These are phyloP conservation scores for Drosophila ercepeae DNA, from an alignment of 1,140 invertebrate genomes.

Conservation along the genomic window DNA sequence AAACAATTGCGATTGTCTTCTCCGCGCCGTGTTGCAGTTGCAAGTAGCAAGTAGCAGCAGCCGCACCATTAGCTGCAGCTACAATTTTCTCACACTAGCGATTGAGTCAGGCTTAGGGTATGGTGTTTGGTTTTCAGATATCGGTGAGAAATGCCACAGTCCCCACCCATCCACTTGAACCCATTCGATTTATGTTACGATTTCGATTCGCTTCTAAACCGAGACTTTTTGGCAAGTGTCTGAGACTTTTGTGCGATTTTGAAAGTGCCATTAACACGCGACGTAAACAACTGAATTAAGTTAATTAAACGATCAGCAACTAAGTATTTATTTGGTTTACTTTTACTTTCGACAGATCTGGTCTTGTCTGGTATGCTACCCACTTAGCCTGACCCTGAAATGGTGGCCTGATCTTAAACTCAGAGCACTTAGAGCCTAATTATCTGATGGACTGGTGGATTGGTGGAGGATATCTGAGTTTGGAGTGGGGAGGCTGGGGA, in stretches of 20 bases:
- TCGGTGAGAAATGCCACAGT: constrained; percentile 35
- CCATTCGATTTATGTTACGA: constrained; percentile 35
- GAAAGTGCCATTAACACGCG: constrained; percentile 61
- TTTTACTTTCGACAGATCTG: constrained; percentile 64
- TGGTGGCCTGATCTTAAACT: constrained; percentile 10
- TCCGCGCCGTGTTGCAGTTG: constrained; percentile 21
- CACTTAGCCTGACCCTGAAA: constrained; percentile 24
- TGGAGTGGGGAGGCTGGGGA: constrained; percentile 6
- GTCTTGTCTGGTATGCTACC: background rate
- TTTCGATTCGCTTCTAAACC: constrained; percentile 25
- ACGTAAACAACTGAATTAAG: constrained; percentile 62
- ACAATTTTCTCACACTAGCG: constrained; percentile 60
- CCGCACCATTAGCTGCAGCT: no score
- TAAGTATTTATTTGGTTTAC: constrained; percentile 47
- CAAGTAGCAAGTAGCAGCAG: no score
- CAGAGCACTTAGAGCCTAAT: constrained; percentile 42
- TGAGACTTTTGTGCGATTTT: constrained; percentile 21
- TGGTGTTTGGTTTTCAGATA: constrained; percentile 11
- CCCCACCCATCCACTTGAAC: constrained; percentile 37
- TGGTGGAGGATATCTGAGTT: constrained; percentile 19
- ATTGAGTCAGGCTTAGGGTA: constrained; percentile 42
- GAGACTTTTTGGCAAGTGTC: constrained; percentile 5
- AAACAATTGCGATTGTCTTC: constrained; percentile 74
- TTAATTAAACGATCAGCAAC: constrained; percentile 53
- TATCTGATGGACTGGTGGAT: constrained; percentile 30